Conservation (phyloP, 2,888 invertebrate species). For the Watsonalla cultraria region DNA sequence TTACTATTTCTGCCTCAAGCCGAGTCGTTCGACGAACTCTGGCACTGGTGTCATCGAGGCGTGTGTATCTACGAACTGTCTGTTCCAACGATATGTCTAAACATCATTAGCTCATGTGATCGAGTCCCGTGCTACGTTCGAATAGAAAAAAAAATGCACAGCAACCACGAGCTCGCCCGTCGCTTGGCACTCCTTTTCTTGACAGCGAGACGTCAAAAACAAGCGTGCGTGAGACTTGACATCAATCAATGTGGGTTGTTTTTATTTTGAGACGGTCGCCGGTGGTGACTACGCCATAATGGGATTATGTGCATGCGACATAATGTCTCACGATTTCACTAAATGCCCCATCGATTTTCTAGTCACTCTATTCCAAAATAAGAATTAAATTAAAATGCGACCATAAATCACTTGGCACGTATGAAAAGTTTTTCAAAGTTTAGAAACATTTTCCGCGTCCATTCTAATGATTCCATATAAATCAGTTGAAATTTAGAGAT, state of each 20-base stretch:
- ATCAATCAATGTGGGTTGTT: slow-evolving; percentile 67
- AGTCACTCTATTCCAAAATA: neutral
- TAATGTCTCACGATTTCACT: slow-evolving; percentile 17
- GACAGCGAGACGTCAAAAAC: slow-evolving; percentile 64
- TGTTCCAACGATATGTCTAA: slow-evolving; percentile 44
- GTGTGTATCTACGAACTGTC: slow-evolving; percentile 46
- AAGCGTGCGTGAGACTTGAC: slow-evolving; percentile 59
- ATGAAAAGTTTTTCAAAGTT: neutral
- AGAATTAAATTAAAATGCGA: neutral
- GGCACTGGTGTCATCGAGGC: slow-evolving; percentile 28
- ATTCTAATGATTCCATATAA: neutral
- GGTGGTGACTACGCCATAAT: slow-evolving; percentile 38
- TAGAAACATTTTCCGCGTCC: neutral
- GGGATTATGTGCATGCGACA: slow-evolving; percentile 20
- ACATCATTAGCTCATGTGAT: slow-evolving; percentile 56
- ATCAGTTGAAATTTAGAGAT: neutral
- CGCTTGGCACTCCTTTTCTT: slow-evolving; percentile 61
- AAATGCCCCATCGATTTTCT: slow-evolving; percentile 19
- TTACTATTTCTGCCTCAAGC: slow-evolving; percentile 30
- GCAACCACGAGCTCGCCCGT: slow-evolving; percentile 42
- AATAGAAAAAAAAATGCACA: slow-evolving; percentile 39
- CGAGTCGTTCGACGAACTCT: slow-evolving; percentile 20
- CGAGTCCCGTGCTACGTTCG: slow-evolving; percentile 38
- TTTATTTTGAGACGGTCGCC: slow-evolving; percentile 57
- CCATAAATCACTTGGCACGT: neutral